Conservation (phyloP, 2,888 invertebrate genomes). For the Eulithis testata region DNA sequence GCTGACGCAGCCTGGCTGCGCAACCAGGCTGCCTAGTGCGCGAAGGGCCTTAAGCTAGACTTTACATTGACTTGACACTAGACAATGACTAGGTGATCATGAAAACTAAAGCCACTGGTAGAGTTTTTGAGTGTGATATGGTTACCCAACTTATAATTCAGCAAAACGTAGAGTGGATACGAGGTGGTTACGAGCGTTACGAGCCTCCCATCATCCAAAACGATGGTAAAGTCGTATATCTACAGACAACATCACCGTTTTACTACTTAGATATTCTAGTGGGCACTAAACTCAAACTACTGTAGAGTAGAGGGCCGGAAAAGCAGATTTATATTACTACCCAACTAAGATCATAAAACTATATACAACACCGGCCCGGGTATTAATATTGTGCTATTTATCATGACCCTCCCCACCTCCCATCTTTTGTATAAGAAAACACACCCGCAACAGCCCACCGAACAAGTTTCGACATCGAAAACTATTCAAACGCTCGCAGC, state of each 20-base stretch:
- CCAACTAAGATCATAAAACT: slow-evolving; percentile 85
- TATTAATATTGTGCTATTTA: slow-evolving; percentile 82
- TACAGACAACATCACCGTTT: slow-evolving; percentile 41
- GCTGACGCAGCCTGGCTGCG: too few species aligned
- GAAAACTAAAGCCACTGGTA: too few species aligned
- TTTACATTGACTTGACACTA: too few species aligned
- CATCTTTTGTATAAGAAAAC: slow-evolving; percentile 82
- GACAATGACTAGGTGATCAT: too few species aligned
- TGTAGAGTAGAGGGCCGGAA: slow-evolving; percentile 66
- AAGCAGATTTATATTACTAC: slow-evolving; percentile 81
- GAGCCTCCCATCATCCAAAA: slow-evolving; percentile 39
- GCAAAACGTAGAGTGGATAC: slow-evolving; percentile 1
- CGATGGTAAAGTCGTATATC: slow-evolving; percentile 41
- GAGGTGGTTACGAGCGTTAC: slow-evolving; percentile 28
- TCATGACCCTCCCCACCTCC: slow-evolving; percentile 71
- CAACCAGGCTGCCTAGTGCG: too few species aligned
- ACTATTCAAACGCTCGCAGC: slow-evolving; percentile 78
- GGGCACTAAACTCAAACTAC: slow-evolving; percentile 59
- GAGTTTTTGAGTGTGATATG: too few species aligned
- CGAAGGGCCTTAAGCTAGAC: too few species aligned
- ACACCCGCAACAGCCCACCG: slow-evolving; percentile 72
- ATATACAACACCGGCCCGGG: slow-evolving; percentile 73
- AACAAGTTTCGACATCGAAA: slow-evolving; percentile 79
- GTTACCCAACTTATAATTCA: background rate
- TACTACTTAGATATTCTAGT: slow-evolving; percentile 42